These are phyloP conservation scores for Elgonia sp. DNA, from an alignment of 2,888 invertebrate genomes.

Conservation along the genomic window DNA sequence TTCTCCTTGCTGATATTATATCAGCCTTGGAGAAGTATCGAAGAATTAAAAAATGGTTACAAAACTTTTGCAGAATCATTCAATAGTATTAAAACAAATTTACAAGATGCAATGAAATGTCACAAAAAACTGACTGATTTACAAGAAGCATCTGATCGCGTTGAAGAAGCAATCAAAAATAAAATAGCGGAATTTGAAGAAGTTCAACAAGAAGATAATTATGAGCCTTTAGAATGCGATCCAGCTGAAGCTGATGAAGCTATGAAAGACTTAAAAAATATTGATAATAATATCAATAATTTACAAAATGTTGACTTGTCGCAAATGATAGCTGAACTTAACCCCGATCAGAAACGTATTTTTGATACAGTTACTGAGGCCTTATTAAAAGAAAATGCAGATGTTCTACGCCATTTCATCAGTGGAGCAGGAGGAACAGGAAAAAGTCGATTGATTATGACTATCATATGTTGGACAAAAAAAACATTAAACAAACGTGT, in stretches of 20 bases:
- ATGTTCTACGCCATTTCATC: neutral
- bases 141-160: slow-evolving; percentile 2
- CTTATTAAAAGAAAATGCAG: neutral
- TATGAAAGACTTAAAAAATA: slow-evolving; percentile 4
- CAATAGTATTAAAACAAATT: neutral
- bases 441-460: neutral
- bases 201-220: neutral
- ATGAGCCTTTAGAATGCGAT: neutral
- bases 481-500: neutral
- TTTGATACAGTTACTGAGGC: neutral
- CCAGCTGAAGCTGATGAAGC: neutral
- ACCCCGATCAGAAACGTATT: neutral
- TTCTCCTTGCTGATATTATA: neutral
- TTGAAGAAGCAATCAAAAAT: neutral
- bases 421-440: neutral
- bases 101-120: neutral
- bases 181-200: neutral
- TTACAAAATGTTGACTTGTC: neutral
- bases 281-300: neutral
- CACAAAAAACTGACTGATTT: neutral
- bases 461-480: neutral
- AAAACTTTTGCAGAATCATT: neutral
- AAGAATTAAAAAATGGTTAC: neutral
- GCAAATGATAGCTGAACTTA: neutral
- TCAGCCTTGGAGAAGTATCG: neutral